Percentiles rank a stretch among this genome's conserved stretches.
phyloP scores from a whole-genome alignment of 1,140 invertebrate species.

The Drosophila cardini region DNA sequence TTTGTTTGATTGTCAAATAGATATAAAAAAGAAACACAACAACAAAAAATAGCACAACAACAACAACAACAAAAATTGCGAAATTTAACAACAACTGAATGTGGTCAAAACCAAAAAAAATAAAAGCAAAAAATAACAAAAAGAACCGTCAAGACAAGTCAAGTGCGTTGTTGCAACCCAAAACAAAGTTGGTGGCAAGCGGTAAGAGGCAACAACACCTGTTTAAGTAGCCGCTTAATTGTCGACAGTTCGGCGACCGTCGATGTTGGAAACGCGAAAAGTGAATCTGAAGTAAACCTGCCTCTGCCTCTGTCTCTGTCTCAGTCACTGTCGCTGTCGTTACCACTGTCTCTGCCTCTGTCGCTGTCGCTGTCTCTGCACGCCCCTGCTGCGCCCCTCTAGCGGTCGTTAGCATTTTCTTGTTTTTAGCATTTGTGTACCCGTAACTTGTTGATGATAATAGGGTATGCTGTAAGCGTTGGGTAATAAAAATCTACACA shows the following conservation, averaged over 20 bases:
- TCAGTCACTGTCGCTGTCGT: not conserved
- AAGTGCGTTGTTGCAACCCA: constrained; percentile 38
- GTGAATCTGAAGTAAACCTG: constrained; percentile 57
- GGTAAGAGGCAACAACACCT: constrained; percentile 13
- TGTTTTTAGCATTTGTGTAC: constrained; percentile 28
- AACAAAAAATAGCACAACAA: constrained; percentile 38
- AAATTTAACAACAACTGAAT: constrained; percentile 31
- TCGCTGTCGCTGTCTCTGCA: not conserved
- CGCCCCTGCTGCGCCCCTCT: not conserved
- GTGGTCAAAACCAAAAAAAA: not conserved
- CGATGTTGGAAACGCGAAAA: constrained; percentile 53
- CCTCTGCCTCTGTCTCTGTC: not conserved
- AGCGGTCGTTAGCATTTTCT: constrained; percentile 23
- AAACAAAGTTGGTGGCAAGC: not conserved
- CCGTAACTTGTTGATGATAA: too few relatives aligned
- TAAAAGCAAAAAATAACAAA: not conserved
- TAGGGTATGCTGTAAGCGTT: too few relatives aligned
- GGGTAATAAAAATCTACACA: not conserved
- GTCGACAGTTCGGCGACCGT: constrained; percentile 45
- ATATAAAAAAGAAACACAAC: constrained; percentile 10
- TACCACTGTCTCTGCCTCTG: not conserved
- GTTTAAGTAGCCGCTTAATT: constrained; percentile 46
- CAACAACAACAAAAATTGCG: constrained; percentile 44
- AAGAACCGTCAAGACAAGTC: constrained; percentile 60
- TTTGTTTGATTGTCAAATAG: constrained; percentile 22